Evolutionary conservation across 2,888 invertebrate genomes (phyloP).

Genomic region (Homarus gammarus): DNA sequence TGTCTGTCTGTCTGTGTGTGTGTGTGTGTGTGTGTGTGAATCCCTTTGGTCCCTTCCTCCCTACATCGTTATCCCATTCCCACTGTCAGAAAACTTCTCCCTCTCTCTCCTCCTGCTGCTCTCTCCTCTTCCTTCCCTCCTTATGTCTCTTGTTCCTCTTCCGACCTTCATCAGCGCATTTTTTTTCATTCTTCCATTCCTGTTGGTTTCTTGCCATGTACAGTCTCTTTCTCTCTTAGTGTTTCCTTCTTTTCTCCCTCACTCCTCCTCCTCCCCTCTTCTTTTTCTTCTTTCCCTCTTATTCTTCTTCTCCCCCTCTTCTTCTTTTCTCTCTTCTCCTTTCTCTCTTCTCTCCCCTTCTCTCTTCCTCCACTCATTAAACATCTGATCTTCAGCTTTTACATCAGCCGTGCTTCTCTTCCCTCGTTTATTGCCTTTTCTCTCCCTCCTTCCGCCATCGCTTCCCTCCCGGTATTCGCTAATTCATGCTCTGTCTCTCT

Average conservation of each 20-base stretch:
- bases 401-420: neutral
- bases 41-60: neutral
- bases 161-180: neutral
- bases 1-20: too few relatives aligned
- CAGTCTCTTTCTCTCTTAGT: neutral
- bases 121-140: neutral
- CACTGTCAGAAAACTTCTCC: neutral
- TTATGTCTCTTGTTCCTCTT: neutral
- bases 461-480: neutral
- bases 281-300: neutral
- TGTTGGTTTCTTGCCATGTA: neutral
- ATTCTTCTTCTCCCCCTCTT: neutral
- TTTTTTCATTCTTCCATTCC: neutral
- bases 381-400: neutral
- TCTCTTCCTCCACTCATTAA: neutral
- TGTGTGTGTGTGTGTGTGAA: too few relatives aligned
- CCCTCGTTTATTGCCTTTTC: neutral
- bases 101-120: slow-evolving; percentile 7
- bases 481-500: neutral
- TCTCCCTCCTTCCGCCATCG: neutral
- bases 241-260: too few relatives aligned
- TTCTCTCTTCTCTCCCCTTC: slow-evolving; percentile 2
- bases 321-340: neutral
- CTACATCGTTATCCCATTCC: slow-evolving; percentile 16
- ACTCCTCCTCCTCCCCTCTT: neutral